Conservation (phyloP, 2,113 vertebrate species). For the Rhea pennata region DNA sequence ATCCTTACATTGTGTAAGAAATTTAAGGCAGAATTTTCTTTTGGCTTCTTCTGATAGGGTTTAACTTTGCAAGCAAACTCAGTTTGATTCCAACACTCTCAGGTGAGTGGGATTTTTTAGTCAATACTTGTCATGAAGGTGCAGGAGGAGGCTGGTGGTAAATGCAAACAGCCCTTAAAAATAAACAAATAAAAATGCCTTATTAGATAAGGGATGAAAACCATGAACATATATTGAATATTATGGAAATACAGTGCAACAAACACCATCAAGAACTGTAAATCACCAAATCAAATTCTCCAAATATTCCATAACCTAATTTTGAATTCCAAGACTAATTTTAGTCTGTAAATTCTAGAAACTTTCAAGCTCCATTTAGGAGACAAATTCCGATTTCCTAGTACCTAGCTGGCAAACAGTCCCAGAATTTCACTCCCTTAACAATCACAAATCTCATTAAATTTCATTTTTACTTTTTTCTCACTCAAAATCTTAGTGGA, state of each 20-base stretch:
- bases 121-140: not conserved
- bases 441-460: not conserved
- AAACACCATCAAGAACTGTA: not conserved
- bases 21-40: not conserved
- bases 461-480: not conserved
- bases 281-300: not conserved
- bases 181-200: not conserved
- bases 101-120: not conserved
- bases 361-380: not conserved
- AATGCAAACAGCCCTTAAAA: not conserved
- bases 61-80: not conserved
- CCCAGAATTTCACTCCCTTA: not conserved
- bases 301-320: not conserved
- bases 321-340: not conserved
- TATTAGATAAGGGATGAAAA: not conserved
- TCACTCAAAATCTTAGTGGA: not conserved
- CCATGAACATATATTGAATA: not conserved
- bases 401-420: not conserved
- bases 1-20: not conserved
- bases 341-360: not conserved
- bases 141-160: not conserved
- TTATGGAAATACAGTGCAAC: not conserved
- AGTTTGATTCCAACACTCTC: not conserved
- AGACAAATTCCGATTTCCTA: not conserved
- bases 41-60: not conserved